Base-by-base conservation (phyloP, 2,888 invertebrate species). In the Rhamnusium bicolor region DNA sequence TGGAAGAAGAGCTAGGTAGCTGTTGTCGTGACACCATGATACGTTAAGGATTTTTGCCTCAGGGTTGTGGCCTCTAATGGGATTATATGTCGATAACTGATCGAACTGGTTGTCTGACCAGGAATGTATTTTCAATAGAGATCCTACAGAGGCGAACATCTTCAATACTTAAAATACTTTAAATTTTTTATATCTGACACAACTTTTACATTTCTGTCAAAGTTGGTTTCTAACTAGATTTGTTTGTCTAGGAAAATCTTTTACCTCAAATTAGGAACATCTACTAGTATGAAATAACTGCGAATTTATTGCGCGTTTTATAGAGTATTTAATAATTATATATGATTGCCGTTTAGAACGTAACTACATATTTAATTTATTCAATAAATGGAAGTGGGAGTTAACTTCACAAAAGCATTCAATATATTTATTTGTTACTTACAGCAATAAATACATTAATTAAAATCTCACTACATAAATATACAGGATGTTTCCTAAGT, bases 21-120 rank as follows among this genome's bases (percentile, higher is more conserved):
- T 82, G 73, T 86, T 86, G 74, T 86, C 86, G 69, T 85, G 84
- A 51, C 85, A 84, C 83, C 85, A 85, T 10, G 85, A 85, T 0
- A 84, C 53, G n/a, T 83, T 77, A 5, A 71, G 75, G 40, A 85
- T 82, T 61, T 77, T 81, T 0, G 78, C 73, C 0, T 60, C 27
- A n/a, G 72, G 32, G 7, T 62, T 66, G 12, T 27, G 54, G 1
- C 54, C n/a, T 46, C 77, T 74, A 40, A 63, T 76, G 0, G 81
- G 81, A 18, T 69, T 73, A 51, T 82, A 83, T n/a, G 80, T 72
- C 6, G 76, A 60, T 21, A 78, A 51, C 14, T 76, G 72, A 65
- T 85, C 81, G 40, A 81, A 32, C 6, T 73, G 68, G 12, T 81
- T 73, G 2, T 76, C 63, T 10, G 81, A 77, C 75, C 77, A 78